Base-by-base conservation (phyloP, 64 coral and sea anemone species). In the Acropora yongei region DNA sequence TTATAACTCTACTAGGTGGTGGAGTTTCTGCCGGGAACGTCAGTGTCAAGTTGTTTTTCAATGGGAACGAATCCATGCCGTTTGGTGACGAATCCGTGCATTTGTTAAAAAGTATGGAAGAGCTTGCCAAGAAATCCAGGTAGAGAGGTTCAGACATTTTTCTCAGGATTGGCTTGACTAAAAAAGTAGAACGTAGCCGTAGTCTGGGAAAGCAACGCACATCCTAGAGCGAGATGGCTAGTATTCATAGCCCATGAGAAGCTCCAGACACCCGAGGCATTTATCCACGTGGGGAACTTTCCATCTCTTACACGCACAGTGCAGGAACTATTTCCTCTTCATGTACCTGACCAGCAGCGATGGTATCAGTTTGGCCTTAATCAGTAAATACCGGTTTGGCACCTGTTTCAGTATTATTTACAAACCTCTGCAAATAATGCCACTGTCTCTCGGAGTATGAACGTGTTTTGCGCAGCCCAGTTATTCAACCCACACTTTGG, bases 401-500 rank as follows among this genome's bases (percentile, higher is more conserved):
- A 79, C 89, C 78, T 58, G 89, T 68, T 44, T 57, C 10, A 82
- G 72, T 63, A 91, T 67, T 91, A 83, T 60, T 68, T 78, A 40
- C 12, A 91, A 79, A 91, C 47, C 18, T 6, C 49, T 7, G 79
- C 75, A 14, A 91, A 91, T 49, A 78, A 91, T 91, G 60, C 47
- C n/a, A 68, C 75, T 6, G 66, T 83, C 40, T 80, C 68, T 20
- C 5, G 51, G 49, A 83, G 67, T 68, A 83, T 83, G 63, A 65
- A 78, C 16, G 89, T 91, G n/a, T 91, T 91, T 78, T 53, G 41
- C 65, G 89, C 89, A n/a, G 78, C 89, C 53, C 30, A 68, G 68
- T 61, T 91, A 2, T 91, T 91, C 79, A 91, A 82, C 80, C 89
- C 89, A 45, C 48, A 57, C 41, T 51, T 75, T 74, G 67, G 75